phyloP scores from a whole-genome alignment of 2,113 vertebrate species.

The Anolis carolinensis region DNA sequence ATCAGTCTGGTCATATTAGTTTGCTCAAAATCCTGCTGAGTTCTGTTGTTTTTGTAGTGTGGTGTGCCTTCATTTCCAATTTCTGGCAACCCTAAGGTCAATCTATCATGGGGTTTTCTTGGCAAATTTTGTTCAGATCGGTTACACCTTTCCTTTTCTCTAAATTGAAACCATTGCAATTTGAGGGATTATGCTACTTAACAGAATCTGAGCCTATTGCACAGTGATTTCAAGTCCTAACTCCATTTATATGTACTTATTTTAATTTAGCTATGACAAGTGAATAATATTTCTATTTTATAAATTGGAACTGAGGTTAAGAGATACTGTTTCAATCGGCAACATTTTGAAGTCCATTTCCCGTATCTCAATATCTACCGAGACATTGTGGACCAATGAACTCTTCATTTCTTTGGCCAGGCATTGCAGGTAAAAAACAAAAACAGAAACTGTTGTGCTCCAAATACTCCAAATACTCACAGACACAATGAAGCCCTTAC shows the following conservation, averaged over 20 bases:
- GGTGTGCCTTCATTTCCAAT: too few species aligned
- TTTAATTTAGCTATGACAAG: background rate
- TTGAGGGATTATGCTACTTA: too few species aligned
- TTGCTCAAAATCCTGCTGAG: too few species aligned
- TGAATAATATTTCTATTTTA: background rate
- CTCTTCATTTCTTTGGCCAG: background rate
- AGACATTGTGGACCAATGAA: background rate
- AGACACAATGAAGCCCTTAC: slow-evolving; percentile 3
- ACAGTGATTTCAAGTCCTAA: background rate
- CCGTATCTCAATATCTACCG: background rate
- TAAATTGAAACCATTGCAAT: too few species aligned
- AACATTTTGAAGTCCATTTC: background rate
- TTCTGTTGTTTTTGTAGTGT: too few species aligned
- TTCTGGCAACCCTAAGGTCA: too few species aligned
- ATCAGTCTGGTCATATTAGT: too few species aligned
- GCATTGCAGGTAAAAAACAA: background rate
- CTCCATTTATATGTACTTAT: background rate
- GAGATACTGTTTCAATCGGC: background rate
- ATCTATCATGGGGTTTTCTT: too few species aligned
- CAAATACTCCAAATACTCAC: background rate
- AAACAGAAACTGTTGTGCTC: background rate
- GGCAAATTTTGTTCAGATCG: too few species aligned
- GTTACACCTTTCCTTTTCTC: too few species aligned
- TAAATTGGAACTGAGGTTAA: background rate
- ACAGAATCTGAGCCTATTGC: background rate